Base-by-base conservation (phyloP, 1,140 invertebrate species). In the Drosophila aff. region DNA sequence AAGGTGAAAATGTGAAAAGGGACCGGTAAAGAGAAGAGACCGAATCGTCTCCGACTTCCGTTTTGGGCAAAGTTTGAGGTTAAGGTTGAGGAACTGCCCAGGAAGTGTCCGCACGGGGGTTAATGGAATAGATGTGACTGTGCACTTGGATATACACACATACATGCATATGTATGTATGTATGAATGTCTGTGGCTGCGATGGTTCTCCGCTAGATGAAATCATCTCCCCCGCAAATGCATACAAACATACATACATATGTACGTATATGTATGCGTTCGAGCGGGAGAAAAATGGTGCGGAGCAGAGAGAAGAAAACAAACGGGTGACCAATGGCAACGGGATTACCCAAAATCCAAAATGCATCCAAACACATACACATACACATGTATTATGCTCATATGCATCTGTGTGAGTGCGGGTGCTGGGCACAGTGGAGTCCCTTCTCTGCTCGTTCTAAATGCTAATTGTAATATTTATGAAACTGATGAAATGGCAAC, bases 1-100 rank as follows among this genome's bases (percentile, higher is more conserved):
- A 38, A 38, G 67, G 38, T 67, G 38, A 67, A 36, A 33, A 28
- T 49, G 63, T 52, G 38, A 69, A 78, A 60, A 61, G 76, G 64
- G 73, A 59, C 36, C 50, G 53, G 53, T 23, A 57, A 43, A 53
- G 26, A 23, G 33, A 69, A 55, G 68, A 47, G 68, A 41, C 44
- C 33, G 63, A 76, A 31, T 50, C 68, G 78, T 85, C 82, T 86
- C 67, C 57, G 63, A 83, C 83, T 87, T 87, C 83, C 83, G 81
- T 75, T 87, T 67, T 55, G 50, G 40, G 66, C 49, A 28, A 75
- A 82, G 81, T 81, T 81, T 68, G 82, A 85, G 81, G 82, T 84
- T 57, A 84, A 84, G 78, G 77, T 78, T 81, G 73, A 73, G 82
- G 47, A 76, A 66, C 49, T 47, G 31, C 31, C 41, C 43, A 40